Base-by-base conservation (phyloP, 2,888 invertebrate genomes). In the Monochamus alternatus region DNA sequence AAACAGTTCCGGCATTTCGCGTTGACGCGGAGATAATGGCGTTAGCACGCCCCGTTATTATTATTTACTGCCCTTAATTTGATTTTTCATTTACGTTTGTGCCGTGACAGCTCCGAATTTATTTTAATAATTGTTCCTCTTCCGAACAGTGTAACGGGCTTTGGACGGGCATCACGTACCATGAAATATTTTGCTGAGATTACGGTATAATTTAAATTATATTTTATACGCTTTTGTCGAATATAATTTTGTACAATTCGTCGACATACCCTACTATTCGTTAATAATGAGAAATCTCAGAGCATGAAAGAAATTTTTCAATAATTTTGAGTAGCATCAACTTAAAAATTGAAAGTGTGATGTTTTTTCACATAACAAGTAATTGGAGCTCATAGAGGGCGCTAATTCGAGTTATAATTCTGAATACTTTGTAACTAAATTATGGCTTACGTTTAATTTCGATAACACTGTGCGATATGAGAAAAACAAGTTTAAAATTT, bases 101-200 rank as follows among this genome's bases (percentile, higher is more conserved):
- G n/a, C 14, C 12, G 5, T 43, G 43, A 62, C 14, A 14, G 7
- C 38, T 14, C 10, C 47, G 44, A 51, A 64, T 64, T 64, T 64
- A 64, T 64, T 51, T 64, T 64, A 44, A 64, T 64, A 51, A 64
- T 47, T 51, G 64, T 30, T 64, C 44, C 30, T 44, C 22, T 47
- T 64, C 44, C 30, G 64, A 10, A 64, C 47, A 10, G 10, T 51
- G 44, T 44, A 47, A 43, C 64, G 5, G 47, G 47, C 14, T 47
- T 64, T 14, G 44, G 14, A 30, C 43, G 8, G 30, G 47, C 30
- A 22, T 3, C 64, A 30, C 10, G 10, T 47, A 12, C 22, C 22
- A 30, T 64, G 64, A 64, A 64, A 64, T 51, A 64, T 64, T 44
- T 47, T 47, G 5, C 22, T 14, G 64, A 47, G 47, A 64, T 64